phyloP scores from a whole-genome alignment of 1,140 invertebrate genomes.

The Sarcophaga peregrina region DNA sequence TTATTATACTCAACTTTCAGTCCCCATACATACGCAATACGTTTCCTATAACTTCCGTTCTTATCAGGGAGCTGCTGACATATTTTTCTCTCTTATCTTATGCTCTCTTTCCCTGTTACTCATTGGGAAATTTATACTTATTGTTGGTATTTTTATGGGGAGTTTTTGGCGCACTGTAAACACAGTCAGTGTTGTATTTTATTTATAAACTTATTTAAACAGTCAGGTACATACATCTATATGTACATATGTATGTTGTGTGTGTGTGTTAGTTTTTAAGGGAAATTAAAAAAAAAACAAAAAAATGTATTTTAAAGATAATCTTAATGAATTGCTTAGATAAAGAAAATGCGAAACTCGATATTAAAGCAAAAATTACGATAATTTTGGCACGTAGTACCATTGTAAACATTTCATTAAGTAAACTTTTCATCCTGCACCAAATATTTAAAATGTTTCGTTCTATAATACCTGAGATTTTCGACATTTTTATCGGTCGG shows the following conservation, averaged over 20 bases:
- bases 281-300: background rate
- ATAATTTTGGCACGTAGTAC: conserved; percentile 30
- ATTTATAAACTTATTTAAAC: too few species aligned
- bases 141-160: background rate
- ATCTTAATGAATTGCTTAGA: background rate
- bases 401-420: conserved; percentile 3
- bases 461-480: too few species aligned
- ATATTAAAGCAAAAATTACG: conserved; percentile 32
- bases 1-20: background rate
- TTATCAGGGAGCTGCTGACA: background rate
- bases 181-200: too few species aligned
- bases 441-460: too few species aligned
- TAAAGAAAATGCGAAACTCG: conserved; percentile 31
- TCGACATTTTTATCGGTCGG: too few species aligned
- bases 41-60: background rate
- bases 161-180: background rate
- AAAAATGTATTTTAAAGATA: too few species aligned
- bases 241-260: background rate
- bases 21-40: background rate
- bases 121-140: background rate
- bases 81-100: background rate
- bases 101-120: background rate
- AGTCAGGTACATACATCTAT: background rate
- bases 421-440: background rate
- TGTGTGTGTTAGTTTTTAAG: background rate